Base-by-base conservation (phyloP, 2,797 vertebrate genomes). In the Sphaeramia orbicularis region DNA sequence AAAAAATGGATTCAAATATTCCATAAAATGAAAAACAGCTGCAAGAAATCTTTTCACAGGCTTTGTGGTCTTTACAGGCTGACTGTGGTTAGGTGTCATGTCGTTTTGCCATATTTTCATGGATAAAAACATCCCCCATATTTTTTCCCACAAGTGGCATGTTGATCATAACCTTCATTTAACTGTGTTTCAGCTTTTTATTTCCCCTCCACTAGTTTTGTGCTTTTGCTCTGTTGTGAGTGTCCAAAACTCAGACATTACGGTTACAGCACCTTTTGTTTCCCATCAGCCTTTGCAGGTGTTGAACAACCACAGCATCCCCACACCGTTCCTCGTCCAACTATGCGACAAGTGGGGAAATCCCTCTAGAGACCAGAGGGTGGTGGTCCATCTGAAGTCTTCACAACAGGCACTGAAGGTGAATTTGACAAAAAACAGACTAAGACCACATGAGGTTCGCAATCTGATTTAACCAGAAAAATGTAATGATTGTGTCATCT, bases 331-430 rank as follows among this genome's bases (percentile, higher is more conserved):
- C 64, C 3, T 91, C 40, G 19, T 97, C 62, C 96, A 99, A 45
- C 76, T 98, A 41, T 96, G 89, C 83, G 97, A 99, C 81, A 74
- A 92, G 16, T 98, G 96, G 96, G 95, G 86, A 71, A 97, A 98
- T 86, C 93, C 90, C 2, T 85, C 93, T 61, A 59, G 83, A 14
- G 95, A 97, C 80, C 87, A 93, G 78, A 90, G 94, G 35, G 90
- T 97, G 42, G 71, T 87, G 36, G 88, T 94, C 0, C 13, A 64
- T 1, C n/a, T 93, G 2, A 84, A 2, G 32, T 9, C 68, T 36
- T 79, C 72, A 7, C 40, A 74, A 12, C 1, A 63, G 0, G 21
- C 58, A 0, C 53, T 93, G 30, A 90, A 91, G 89, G 92, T 94
- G 30, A 9, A 52, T 9, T 21, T 60, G 10, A 55, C 12, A 19